phyloP scores from a whole-genome alignment of 2,113 vertebrate genomes.

The Lethenteron camtschaticum region DNA sequence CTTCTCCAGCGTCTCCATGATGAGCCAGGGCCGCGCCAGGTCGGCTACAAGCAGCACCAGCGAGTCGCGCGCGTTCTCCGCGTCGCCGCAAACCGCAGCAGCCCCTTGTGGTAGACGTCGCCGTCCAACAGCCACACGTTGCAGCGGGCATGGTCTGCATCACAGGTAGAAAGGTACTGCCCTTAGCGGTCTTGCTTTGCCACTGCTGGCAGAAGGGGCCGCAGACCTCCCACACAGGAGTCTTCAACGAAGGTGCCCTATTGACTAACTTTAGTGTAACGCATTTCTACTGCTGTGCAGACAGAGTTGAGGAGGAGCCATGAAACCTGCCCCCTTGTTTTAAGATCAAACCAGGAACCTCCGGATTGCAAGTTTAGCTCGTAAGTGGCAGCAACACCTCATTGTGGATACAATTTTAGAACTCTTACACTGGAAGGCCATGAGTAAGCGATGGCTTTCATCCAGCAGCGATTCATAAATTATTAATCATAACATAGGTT shows the following conservation, averaged over 20 bases:
- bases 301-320: background rate
- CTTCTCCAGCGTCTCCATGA: slow-evolving; percentile 84
- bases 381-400: too few relatives aligned
- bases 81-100: slow-evolving; percentile 72
- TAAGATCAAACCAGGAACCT: too few relatives aligned
- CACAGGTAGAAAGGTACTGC: background rate
- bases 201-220: background rate
- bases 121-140: slow-evolving; percentile 93
- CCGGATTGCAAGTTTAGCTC: too few relatives aligned
- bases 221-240: background rate
- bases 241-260: background rate
- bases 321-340: background rate
- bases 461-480: too few relatives aligned
- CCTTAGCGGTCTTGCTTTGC: background rate
- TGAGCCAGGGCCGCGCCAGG: slow-evolving; percentile 87
- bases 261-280: background rate
- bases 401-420: too few relatives aligned
- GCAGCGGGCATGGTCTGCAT: slow-evolving; percentile 69
- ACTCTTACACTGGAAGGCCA: too few relatives aligned
- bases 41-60: slow-evolving; percentile 60
- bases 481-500: too few relatives aligned
- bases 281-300: background rate
- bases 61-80: slow-evolving; percentile 51
- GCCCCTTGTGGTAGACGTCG: slow-evolving; percentile 86
- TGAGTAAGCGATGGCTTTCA: too few relatives aligned